phyloP scores from a whole-genome alignment of 1,140 invertebrate genomes.

The Schlechtendalia chinensis region DNA sequence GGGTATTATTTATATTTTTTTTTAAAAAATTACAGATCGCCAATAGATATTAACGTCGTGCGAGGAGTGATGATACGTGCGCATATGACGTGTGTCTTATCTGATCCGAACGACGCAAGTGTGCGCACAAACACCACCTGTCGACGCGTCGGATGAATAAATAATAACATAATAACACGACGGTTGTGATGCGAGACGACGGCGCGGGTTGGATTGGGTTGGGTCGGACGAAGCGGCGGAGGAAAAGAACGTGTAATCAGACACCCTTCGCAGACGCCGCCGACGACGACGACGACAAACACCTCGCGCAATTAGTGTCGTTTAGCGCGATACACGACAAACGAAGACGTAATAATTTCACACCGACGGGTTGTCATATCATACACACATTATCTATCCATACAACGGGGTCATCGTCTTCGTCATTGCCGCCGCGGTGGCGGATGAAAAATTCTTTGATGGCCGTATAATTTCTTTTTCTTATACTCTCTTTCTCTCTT shows the following conservation, averaged over 20 bases:
- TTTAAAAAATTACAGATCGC: too few species aligned
- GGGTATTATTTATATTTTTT: too few species aligned
- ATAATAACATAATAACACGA: conserved; percentile 10
- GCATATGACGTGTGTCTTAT: not conserved
- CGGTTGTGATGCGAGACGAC: not conserved
- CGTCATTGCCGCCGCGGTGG: not conserved
- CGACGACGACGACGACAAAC: conserved; percentile 29
- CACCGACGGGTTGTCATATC: not conserved
- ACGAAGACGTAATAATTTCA: conserved; percentile 35
- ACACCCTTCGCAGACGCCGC: conserved; percentile 27
- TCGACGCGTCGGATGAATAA: not conserved
- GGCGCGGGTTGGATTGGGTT: too few species aligned
- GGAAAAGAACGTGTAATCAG: conserved; percentile 15
- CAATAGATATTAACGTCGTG: not conserved
- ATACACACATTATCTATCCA: too few species aligned
- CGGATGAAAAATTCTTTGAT: conserved; percentile 10
- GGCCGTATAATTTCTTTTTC: conserved; percentile 2
- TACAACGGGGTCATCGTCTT: too few species aligned
- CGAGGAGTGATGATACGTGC: not conserved
- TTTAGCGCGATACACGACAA: not conserved
- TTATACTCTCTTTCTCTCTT: too few species aligned
- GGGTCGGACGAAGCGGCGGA: too few species aligned
- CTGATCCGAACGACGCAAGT: not conserved
- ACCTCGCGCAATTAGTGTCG: conserved; percentile 44
- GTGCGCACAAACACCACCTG: not conserved